phyloP scores from a whole-genome alignment of 2,113 vertebrate species.

The Ovibos moschatus region DNA sequence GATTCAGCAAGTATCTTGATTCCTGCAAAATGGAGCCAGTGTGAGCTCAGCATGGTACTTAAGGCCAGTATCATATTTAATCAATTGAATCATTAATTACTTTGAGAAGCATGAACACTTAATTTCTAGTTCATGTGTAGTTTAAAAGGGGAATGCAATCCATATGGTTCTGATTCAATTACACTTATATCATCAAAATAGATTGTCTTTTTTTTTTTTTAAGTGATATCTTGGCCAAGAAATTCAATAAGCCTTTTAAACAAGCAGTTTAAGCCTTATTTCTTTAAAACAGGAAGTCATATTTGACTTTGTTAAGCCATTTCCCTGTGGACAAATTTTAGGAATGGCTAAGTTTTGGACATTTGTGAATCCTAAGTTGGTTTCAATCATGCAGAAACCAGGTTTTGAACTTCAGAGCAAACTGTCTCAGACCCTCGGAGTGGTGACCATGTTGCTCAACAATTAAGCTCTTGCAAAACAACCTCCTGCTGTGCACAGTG shows the following conservation, averaged over 20 bases:
- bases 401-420: neutral
- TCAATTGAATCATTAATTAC: conserved; percentile 58
- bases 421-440: neutral
- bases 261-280: conserved; percentile 35
- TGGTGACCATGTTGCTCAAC: neutral
- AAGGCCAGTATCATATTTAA: conserved; percentile 50
- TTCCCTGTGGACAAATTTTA: conserved; percentile 1
- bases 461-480: neutral
- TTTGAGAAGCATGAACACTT: conserved; percentile 39
- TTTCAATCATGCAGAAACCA: neutral
- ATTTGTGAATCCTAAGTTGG: neutral
- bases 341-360: neutral
- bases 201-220: conserved; percentile 12
- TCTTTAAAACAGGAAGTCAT: conserved; percentile 48
- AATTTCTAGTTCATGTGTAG: conserved; percentile 53
- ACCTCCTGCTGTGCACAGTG: neutral
- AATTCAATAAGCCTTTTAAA: conserved; percentile 32
- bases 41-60: conserved; percentile 14
- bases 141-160: conserved; percentile 38
- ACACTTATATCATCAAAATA: conserved; percentile 60
- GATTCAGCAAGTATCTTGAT: neutral
- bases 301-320: conserved; percentile 34
- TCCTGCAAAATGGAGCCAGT: neutral
- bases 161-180: conserved; percentile 67
- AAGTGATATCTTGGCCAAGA: conserved; percentile 35